Evolutionary conservation across 2,888 invertebrate genomes (phyloP).

Genomic region (Sphecodes monilicornis): DNA sequence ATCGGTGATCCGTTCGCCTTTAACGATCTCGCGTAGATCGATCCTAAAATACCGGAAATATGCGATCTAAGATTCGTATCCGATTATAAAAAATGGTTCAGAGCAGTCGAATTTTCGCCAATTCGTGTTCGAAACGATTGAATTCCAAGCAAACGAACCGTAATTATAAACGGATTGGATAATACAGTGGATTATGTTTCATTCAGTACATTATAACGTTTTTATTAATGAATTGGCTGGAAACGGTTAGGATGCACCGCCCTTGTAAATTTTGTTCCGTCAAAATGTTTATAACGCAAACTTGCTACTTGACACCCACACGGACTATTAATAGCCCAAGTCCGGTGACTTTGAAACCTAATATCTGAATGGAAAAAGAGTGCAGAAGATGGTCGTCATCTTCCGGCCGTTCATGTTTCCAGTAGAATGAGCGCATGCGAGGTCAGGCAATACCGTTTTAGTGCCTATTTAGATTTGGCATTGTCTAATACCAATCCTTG

Average conservation of each 20-base stretch:
- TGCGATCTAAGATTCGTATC: conserved; percentile 23
- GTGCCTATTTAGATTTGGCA: too few relatives aligned
- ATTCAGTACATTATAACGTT: neutral
- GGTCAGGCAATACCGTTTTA: conserved; percentile 25
- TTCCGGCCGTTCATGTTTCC: conserved; percentile 17
- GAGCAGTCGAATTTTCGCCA: neutral
- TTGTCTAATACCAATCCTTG: neutral
- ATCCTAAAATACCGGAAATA: conserved; percentile 55
- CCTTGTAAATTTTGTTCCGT: conserved; percentile 35
- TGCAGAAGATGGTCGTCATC: conserved; percentile 30
- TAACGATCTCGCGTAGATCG: conserved; percentile 34
- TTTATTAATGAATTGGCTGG: neutral
- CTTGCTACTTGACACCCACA: conserved; percentile 66
- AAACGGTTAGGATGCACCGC: conserved; percentile 39
- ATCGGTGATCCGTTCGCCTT: conserved; percentile 31
- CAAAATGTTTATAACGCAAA: conserved; percentile 62
- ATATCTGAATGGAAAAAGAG: conserved; percentile 71
- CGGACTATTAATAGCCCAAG: conserved; percentile 65
- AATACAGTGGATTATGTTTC: neutral
- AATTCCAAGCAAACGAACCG: neutral
- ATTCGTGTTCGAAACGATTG: neutral
- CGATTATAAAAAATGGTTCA: conserved; percentile 22
- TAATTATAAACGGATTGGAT: neutral
- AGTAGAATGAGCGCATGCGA: conserved; percentile 35
- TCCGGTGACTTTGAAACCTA: conserved; percentile 72